Evolutionary conservation across 2,797 vertebrate genomes (phyloP), one percentile per base, ranked within the genome.

Genomic region (Falco peregrinus): DNA sequence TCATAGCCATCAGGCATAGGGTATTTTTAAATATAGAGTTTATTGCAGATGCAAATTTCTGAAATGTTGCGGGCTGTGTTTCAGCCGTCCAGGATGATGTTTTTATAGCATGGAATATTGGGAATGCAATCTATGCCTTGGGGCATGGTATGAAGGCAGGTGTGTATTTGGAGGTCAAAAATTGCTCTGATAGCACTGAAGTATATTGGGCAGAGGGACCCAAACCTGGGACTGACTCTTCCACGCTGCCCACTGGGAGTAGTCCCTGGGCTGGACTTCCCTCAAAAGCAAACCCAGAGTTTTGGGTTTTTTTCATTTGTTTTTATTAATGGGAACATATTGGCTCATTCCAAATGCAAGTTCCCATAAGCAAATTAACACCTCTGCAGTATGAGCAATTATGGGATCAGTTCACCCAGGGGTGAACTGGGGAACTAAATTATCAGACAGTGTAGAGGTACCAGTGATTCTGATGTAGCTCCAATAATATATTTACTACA

Each of bases 381-480:
- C 93, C 93, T 88, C 86, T 84, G 51, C 63, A 79, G 35, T 48
- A 35, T 63, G 17, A 84, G 63, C 59, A 82, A 74, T 88, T 84
- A 93, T 8, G 10, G 3, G 14, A 91, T 88, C 76, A 56, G 76
- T 86, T 89, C 50, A 95, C 25, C 0, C 17, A 84, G 33, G 35
- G 33, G 33, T 78, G 47, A 92, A 74, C 50, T 20, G 20, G 56
- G 14, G 28, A 93, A 56, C 63, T 67, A 77, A 87, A 90, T 56
- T 87, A 60, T 79, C 82, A 82, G 81, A 35, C 10, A 67, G 18
- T 54, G 41, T 63, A 89, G 59, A 82, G 60, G 24, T 54, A 67
- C 33, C 39, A 65, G 51, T 0, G 0, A 54, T 79, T 73, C 78
- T 82, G 51, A 76, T 65, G 31, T 51, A 41, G 22, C n/a, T 89